Evolutionary conservation across 1,140 invertebrate species (phyloP).

Genomic region (Polyergus mexicanus): DNA sequence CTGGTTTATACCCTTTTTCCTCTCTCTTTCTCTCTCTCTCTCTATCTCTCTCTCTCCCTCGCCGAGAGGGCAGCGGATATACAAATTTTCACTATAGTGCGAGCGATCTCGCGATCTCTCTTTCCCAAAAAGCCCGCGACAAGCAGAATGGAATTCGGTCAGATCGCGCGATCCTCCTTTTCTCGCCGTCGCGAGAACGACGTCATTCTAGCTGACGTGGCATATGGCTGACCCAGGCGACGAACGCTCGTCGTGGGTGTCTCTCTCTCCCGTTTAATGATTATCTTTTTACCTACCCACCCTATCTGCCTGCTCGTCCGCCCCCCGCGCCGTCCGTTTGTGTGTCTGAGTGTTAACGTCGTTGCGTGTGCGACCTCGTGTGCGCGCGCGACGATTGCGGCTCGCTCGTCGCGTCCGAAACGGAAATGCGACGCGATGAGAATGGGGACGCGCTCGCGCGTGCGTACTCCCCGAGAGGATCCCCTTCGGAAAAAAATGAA

Average conservation of each 20-base stretch:
- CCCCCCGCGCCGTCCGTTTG: conserved; percentile 35
- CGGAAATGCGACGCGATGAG: conserved; percentile 52
- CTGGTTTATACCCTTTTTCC: neutral
- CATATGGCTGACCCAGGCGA: conserved; percentile 64
- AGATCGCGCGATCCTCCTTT: conserved; percentile 68
- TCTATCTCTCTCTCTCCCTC: conserved; percentile 9
- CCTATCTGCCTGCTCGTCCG: conserved; percentile 10
- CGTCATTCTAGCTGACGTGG: conserved; percentile 74
- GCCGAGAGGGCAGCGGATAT: neutral
- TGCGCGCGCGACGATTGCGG: conserved; percentile 21
- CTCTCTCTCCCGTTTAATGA: conserved; percentile 17
- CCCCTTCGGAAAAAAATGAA: neutral
- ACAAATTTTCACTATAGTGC: conserved; percentile 16
- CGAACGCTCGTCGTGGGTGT: conserved; percentile 55
- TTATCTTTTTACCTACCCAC: conserved; percentile 58
- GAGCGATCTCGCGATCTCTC: conserved; percentile 17
- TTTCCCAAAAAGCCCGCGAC: conserved; percentile 49
- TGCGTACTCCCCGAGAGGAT: conserved; percentile 12
- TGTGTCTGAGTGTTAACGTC: conserved; percentile 45
- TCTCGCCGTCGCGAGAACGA: conserved; percentile 61
- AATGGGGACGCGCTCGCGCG: conserved; percentile 32
- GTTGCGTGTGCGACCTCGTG: conserved; percentile 33
- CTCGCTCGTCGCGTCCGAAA: conserved; percentile 18
- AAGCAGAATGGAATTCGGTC: conserved; percentile 60
- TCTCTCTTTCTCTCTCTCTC: neutral